These are phyloP conservation scores for Nibea coibor DNA, from an alignment of 2,113 vertebrate genomes.

Conservation along the genomic window DNA sequence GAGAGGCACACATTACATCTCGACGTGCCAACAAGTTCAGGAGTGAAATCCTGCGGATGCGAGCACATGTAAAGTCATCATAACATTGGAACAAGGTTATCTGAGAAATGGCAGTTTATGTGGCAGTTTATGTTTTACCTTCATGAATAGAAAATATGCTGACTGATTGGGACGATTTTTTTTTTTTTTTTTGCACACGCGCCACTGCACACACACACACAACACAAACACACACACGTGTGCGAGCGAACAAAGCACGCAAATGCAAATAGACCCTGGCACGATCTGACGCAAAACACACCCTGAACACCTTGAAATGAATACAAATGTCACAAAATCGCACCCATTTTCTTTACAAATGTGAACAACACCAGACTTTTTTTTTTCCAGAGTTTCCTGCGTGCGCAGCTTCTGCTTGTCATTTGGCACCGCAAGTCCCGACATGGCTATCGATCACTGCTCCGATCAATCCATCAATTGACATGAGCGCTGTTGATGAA, in stretches of 20 bases:
- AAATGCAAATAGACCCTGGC: conserved; percentile 9
- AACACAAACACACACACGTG: conserved; percentile 19
- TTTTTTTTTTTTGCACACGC: conserved; percentile 34
- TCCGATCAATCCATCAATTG: conserved; percentile 51
- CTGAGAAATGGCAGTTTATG: conserved; percentile 81
- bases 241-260: conserved; percentile 11
- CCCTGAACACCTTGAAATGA: conserved; percentile 9
- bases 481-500: conserved; percentile 55
- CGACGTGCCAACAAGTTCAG: conserved; percentile 79
- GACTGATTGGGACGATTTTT: conserved; percentile 53
- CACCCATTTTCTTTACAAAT: not conserved
- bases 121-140: conserved; percentile 82
- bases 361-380: not conserved
- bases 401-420: not conserved
- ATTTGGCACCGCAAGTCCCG: conserved; percentile 28
- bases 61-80: conserved; percentile 83
- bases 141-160: conserved; percentile 80
- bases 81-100: conserved; percentile 83
- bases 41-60: conserved; percentile 79
- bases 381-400: not conserved
- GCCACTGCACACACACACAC: conserved; percentile 9
- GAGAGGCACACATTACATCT: conserved; percentile 75
- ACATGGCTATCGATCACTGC: conserved; percentile 62
- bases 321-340: conserved; percentile 17
- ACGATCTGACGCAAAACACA: conserved; percentile 3